Conservation (phyloP, 2,888 invertebrate genomes). For the Chymomyza fuscimana region DNA sequence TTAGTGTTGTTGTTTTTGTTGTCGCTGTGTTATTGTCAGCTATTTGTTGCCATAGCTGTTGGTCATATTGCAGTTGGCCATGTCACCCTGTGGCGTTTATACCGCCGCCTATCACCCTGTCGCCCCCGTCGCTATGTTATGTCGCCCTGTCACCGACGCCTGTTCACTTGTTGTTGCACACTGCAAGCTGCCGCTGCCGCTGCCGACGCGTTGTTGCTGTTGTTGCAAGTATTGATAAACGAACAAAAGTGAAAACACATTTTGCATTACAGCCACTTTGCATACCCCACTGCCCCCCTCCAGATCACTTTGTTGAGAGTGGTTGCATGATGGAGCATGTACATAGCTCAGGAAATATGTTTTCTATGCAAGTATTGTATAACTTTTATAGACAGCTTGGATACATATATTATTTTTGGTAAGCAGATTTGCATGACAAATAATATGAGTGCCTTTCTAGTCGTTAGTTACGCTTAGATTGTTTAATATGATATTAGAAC, state of each 20-base stretch:
- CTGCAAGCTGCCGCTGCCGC: background rate
- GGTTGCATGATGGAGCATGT: too few relatives aligned
- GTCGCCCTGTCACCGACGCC: background rate
- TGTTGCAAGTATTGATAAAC: conserved; percentile 49
- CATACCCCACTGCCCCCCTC: conserved; percentile 22
- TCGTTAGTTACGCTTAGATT: background rate
- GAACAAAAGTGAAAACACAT: conserved; percentile 69
- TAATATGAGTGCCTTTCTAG: conserved; percentile 25
- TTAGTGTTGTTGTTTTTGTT: conserved; percentile 33
- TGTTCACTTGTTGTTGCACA: background rate
- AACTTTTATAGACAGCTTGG: background rate
- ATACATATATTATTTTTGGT: background rate
- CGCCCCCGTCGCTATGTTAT: background rate
- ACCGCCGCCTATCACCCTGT: conserved; percentile 10
- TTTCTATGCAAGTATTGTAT: background rate
- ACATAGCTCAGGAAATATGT: background rate
- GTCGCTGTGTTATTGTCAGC: conserved; percentile 62
- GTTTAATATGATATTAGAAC: background rate
- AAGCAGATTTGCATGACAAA: background rate
- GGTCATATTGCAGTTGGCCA: conserved; percentile 63
- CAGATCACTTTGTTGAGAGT: background rate
- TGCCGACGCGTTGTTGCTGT: background rate
- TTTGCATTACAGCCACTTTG: conserved; percentile 58
- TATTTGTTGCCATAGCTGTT: conserved; percentile 60
- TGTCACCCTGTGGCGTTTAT: conserved; percentile 51